These are phyloP conservation scores for Ictidomys tridecemlineatus DNA, from an alignment of 2,113 vertebrate genomes.

Conservation along the genomic window DNA sequence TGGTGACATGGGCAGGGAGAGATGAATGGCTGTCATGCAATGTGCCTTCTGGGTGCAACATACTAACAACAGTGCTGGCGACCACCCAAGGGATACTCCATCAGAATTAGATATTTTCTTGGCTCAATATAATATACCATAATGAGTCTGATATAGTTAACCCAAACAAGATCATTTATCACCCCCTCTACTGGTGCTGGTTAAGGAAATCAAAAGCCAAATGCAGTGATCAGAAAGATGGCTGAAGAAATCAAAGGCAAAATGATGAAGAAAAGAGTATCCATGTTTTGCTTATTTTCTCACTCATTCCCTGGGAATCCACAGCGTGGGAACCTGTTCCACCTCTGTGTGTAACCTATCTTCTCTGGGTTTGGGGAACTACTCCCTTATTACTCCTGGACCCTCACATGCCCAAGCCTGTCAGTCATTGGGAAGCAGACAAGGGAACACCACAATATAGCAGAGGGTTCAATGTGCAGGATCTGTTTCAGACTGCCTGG, in stretches of 20 bases:
- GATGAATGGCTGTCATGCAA: neutral
- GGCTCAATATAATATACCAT: neutral
- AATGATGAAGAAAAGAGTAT: slow-evolving; percentile 19
- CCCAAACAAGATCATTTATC: slow-evolving; percentile 51
- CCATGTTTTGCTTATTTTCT: neutral
- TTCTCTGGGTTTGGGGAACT: neutral
- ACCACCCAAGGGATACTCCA: neutral
- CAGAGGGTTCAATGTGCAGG: neutral
- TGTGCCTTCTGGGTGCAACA: neutral
- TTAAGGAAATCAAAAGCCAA: slow-evolving; percentile 49
- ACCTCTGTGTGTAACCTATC: neutral
- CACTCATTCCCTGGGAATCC: neutral
- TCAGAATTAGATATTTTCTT: slow-evolving; percentile 49
- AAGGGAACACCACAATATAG: too few relatives aligned
- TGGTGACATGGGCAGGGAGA: neutral
- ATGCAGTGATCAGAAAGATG: slow-evolving; percentile 11
- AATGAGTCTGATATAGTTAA: slow-evolving; percentile 43
- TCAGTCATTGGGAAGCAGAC: neutral
- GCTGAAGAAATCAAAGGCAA: slow-evolving; percentile 3
- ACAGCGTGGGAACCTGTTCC: neutral
- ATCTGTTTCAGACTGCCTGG: neutral
- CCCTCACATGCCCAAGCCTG: neutral
- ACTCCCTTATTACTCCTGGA: neutral
- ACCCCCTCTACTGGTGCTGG: neutral
- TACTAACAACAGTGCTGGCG: neutral